Base-by-base conservation (phyloP, 1,140 invertebrate species). In the Drosophila pseudoananassae region DNA sequence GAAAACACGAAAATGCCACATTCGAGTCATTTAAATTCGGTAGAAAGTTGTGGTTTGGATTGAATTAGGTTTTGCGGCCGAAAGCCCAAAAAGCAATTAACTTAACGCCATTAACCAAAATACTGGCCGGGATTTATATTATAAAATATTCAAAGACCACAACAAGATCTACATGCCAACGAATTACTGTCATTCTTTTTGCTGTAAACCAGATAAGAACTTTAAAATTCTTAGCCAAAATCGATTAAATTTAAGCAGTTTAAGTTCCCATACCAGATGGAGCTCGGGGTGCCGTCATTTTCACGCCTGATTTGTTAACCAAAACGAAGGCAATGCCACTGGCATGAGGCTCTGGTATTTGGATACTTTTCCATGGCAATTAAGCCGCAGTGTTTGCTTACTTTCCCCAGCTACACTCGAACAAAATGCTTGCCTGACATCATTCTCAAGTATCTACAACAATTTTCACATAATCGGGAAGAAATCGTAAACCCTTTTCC, bases 201-300 rank as follows among this genome's bases (percentile, higher is more conserved):
- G 27, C 49, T n/a, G 25, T 53, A 65, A 74, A 74, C 71, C 63
- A 74, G 70, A 74, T 74, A 64, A 74, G 70, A 64, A 74, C 29
- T 74, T 74, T 74, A 74, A 74, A 52, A 50, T 71, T 64, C 71
- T 38, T 40, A 52, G 29, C 46, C 20, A 74, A 74, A 74, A 74
- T 74, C 70, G 71, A 74, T 74, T 74, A 65, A 74, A 64, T 74
- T 74, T 65, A 74, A 74, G 70, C 52, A 74, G 71, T 65, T 74
- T 56, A 74, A 20, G 51, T 45, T 6, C 50, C 52, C 31, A 3
- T n/a, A 12, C 29, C 57, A 38, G 14, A 43, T 5, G 31, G 46
- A 25, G 20, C 38, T 43, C 9, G 14, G 17, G 57, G 56, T 72
- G 69, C 59, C 71, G 71, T 74, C 59, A 74, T 74, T 74, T 74